These are phyloP conservation scores for Psittacula cyanocephala DNA, from an alignment of 2,113 vertebrate genomes.

Conservation along the genomic window DNA sequence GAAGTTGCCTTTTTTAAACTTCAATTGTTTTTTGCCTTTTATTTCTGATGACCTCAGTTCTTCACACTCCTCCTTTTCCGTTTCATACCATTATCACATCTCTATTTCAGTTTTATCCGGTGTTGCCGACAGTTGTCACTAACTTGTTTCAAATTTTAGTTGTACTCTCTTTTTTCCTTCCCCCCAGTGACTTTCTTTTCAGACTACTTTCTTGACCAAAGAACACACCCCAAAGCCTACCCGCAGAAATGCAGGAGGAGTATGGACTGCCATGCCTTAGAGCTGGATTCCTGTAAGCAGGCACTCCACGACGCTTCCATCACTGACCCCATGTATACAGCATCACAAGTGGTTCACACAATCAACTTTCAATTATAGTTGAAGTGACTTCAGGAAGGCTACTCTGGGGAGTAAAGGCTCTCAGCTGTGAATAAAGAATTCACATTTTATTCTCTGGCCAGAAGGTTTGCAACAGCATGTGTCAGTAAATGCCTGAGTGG, in stretches of 20 bases:
- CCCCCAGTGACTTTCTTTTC: background rate
- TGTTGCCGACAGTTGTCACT: background rate
- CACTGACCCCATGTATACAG: background rate
- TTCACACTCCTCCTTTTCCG: background rate
- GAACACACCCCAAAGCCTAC: background rate
- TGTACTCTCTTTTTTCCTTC: background rate
- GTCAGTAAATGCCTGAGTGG: background rate
- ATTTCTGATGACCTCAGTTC: background rate
- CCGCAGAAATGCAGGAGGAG: background rate
- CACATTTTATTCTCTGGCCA: background rate
- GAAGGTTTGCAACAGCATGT: background rate
- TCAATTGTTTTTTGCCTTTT: background rate
- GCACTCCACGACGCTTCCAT: rapidly evolving
- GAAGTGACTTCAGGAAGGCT: background rate
- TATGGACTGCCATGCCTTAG: background rate
- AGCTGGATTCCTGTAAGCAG: background rate
- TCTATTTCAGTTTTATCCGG: background rate
- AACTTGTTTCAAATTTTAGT: background rate
- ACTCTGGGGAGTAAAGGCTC: background rate
- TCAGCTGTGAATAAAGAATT: background rate
- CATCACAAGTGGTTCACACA: background rate
- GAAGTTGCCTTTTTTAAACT: background rate
- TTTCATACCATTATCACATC: background rate
- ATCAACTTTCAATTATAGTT: background rate
- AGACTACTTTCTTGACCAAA: background rate